These are phyloP conservation scores for Scomber scombrus DNA, from an alignment of 2,113 vertebrate species.

Conservation along the genomic window DNA sequence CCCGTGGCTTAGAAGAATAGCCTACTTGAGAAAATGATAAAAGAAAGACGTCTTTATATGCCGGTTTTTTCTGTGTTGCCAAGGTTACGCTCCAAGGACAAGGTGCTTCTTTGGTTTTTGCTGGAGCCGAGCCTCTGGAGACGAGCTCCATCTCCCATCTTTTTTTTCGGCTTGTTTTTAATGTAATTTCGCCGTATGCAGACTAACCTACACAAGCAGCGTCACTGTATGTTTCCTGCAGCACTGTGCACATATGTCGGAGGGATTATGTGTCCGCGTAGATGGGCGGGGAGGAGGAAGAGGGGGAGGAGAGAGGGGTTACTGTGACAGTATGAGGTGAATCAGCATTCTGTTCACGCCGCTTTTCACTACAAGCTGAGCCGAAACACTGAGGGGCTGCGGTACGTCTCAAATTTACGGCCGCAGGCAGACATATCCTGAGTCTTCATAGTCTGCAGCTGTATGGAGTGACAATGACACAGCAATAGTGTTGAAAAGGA, in stretches of 20 bases:
- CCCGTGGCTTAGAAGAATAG: not conserved
- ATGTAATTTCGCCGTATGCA: not conserved
- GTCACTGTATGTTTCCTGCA: conserved; percentile 36
- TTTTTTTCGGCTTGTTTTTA: not conserved
- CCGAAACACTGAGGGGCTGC: conserved; percentile 45
- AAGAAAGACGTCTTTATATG: conserved; percentile 4
- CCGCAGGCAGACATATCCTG: not conserved
- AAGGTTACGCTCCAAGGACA: conserved; percentile 47
- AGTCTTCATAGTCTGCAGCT: not conserved
- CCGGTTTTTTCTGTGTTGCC: not conserved
- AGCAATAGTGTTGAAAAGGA: not conserved
- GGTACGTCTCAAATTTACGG: conserved; percentile 2
- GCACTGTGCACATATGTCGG: conserved; percentile 53
- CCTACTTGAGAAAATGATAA: not conserved
- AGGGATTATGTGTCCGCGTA: conserved; percentile 60
- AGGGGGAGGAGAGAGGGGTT: conserved; percentile 8
- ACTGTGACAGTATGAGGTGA: conserved; percentile 71
- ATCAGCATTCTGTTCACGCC: conserved; percentile 78
- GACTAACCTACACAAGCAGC: conserved; percentile 15
- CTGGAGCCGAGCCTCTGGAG: not conserved
- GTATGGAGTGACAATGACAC: conserved; percentile 8
- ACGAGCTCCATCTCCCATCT: not conserved
- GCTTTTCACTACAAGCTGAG: conserved; percentile 48
- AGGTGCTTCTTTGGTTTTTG: conserved; percentile 19
- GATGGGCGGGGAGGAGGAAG: not conserved